Evolutionary conservation across 1,140 invertebrate species (phyloP), one percentile per base, ranked within the genome.

Genomic region (Lasaia peninsularis): DNA sequence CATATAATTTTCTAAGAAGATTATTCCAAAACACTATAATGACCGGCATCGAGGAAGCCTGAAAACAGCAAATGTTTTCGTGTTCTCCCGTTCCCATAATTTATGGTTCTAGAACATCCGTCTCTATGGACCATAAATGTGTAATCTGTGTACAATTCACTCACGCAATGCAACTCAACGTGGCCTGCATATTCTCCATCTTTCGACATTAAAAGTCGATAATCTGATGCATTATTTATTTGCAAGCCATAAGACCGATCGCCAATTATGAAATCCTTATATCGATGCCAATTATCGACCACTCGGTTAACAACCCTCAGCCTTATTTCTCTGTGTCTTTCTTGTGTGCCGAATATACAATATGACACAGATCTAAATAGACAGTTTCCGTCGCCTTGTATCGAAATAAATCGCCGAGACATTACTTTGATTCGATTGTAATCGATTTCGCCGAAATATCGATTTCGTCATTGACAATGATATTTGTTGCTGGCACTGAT

Each of bases 161-260:
- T 81, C 18, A 75, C 67, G 49, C 75, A 71, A 52, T 84, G 83
- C 49, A 86, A 54, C 52, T 86, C 83, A 2, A 78, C 83, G 40
- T 86, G 83, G 6, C 83, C 83, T 2, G 78, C 83, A 58, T 84
- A 86, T 55, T 84, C 80, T 1, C 83, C 83, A 40, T 83, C 79
- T 32, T 71, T 58, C 1, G 70, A 65, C 80, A 86, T 84, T 49
- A 81, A 58, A 21, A 52, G 67, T 28, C 59, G 49, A 59, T 84
- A 86, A 56, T 84, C 78, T 0, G 50, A 34, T 5, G 78, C 50
- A 10, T 52, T 58, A 10, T 58, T 56, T 55, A 86, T 76, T 5
- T 62, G 48, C 7, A 61, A 55, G 2, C 73, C 77, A 56, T 86
- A 86, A 1, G 83, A 84, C 2, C 59, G 69, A 55, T 86, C 83